Percentiles rank a stretch among this genome's conserved stretches.
Conservation (phyloP, 2,113 vertebrate species). For the Vicugna pacos region DNA sequence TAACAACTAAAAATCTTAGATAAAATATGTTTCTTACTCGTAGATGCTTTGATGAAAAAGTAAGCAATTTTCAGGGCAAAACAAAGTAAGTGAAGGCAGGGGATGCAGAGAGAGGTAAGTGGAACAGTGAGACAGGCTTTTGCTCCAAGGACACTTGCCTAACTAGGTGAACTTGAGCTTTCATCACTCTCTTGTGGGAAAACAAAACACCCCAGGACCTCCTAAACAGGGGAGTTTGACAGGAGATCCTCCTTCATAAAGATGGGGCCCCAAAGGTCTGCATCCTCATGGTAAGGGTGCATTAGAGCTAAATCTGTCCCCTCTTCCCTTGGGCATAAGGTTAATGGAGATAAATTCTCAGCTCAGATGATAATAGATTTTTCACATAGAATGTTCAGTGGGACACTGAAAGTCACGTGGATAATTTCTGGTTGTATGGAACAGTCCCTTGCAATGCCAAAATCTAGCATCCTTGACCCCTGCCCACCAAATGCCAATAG, state of each 20-base stretch:
- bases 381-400: background rate
- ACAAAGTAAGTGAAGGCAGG: background rate
- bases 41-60: background rate
- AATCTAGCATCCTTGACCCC: background rate
- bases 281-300: background rate
- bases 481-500: background rate
- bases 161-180: background rate
- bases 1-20: background rate
- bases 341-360: background rate
- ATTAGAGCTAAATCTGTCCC: background rate
- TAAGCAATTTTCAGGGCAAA: background rate
- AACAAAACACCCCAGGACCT: background rate
- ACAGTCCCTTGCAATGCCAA: background rate
- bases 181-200: background rate
- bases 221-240: background rate
- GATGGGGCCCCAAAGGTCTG: background rate
- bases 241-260: background rate
- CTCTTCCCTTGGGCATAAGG: background rate
- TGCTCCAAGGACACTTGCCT: background rate
- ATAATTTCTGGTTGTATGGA: background rate
- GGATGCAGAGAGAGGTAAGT: background rate
- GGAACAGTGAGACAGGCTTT: background rate
- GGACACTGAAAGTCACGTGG: background rate
- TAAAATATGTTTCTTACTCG: background rate
- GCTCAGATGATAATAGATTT: background rate